phyloP scores from a whole-genome alignment of 2,797 vertebrate species.

The Syngnathus acus region DNA sequence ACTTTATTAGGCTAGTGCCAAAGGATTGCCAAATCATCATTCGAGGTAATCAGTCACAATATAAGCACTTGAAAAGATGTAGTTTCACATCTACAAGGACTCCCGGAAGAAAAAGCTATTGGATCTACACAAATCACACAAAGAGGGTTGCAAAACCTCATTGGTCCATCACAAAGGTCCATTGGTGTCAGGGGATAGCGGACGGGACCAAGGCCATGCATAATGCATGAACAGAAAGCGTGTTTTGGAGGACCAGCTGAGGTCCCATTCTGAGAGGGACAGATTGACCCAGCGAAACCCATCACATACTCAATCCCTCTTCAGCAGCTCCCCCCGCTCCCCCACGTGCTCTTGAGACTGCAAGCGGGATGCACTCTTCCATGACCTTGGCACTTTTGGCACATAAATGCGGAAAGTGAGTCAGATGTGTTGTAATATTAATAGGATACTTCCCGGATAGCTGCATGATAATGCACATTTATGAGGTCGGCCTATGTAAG shows the following conservation, averaged over 20 bases:
- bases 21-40: neutral
- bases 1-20: neutral
- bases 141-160: constrained; percentile 12
- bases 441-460: constrained; percentile 24
- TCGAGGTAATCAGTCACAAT: too few relatives aligned
- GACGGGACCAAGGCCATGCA: constrained; percentile 55
- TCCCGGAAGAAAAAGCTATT: neutral
- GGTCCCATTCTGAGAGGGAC: constrained; percentile 37
- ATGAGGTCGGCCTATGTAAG: neutral
- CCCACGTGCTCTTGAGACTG: constrained; percentile 29
- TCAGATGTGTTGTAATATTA: constrained; percentile 47
- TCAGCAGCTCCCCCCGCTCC: constrained; percentile 2
- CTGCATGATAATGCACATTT: constrained; percentile 3
- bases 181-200: constrained; percentile 48
- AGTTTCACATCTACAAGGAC: neutral
- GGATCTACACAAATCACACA: constrained; percentile 27
- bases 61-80: neutral
- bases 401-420: constrained; percentile 37
- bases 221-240: constrained; percentile 53
- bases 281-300: constrained; percentile 52
- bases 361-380: constrained; percentile 28
- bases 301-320: constrained; percentile 30
- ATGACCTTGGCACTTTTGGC: constrained; percentile 36
- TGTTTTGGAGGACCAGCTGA: constrained; percentile 49
- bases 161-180: constrained; percentile 34